Conservation (phyloP, 2,888 invertebrate species). For the Ennomos quercinarius region DNA sequence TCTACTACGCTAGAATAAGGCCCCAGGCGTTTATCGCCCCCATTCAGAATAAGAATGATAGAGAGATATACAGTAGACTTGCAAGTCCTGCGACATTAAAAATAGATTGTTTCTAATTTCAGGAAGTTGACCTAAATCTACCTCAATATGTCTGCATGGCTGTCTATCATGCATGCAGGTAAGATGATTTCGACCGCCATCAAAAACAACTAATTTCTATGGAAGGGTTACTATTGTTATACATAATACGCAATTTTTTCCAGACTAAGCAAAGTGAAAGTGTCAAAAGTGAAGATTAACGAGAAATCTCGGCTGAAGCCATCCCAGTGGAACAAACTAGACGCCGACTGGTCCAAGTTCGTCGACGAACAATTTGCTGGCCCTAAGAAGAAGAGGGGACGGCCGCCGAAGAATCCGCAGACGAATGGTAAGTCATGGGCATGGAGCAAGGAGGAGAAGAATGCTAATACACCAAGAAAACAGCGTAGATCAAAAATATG, state of each 20-base stretch:
- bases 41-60: too few species aligned
- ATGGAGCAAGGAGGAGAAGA: too few species aligned
- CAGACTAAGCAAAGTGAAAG: constrained; percentile 84
- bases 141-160: constrained; percentile 88
- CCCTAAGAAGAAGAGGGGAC: constrained; percentile 56
- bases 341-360: constrained; percentile 85
- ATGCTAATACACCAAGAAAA: too few species aligned
- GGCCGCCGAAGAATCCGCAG: constrained; percentile 46
- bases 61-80: too few species aligned
- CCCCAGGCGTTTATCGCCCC: too few species aligned
- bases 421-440: constrained; percentile 50
- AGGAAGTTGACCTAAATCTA: constrained; percentile 83
- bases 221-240: background rate
- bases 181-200: constrained; percentile 31
- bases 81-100: too few species aligned
- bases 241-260: constrained; percentile 33
- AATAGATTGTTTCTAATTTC: constrained; percentile 43
- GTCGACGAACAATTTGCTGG: constrained; percentile 66
- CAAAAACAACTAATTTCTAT: too few species aligned
- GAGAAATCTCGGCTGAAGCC: constrained; percentile 85
- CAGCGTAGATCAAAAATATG: too few species aligned
- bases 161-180: constrained; percentile 87
- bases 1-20: too few species aligned
- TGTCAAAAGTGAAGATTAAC: constrained; percentile 83
- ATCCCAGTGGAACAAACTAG: constrained; percentile 86